Conservation (phyloP, 2,888 invertebrate species). For the Cephus rjabovi region DNA sequence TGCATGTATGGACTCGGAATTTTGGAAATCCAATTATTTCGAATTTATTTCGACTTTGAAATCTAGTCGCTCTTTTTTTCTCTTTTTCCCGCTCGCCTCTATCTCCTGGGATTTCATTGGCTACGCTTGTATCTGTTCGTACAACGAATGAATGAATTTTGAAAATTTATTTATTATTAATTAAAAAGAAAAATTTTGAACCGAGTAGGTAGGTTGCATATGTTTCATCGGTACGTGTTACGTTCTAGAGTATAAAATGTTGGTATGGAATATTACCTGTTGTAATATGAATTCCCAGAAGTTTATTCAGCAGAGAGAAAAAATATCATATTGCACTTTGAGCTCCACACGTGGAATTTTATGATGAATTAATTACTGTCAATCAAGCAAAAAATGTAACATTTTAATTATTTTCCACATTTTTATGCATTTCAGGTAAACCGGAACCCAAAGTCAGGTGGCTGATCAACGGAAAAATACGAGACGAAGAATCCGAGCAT, state of each 20-base stretch:
- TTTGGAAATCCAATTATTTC: not conserved
- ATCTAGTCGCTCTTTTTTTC: no score
- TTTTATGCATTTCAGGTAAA: slow-evolving; percentile 70
- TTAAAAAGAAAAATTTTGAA: no score
- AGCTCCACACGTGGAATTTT: not conserved
- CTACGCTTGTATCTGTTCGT: no score
- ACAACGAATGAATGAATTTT: not conserved
- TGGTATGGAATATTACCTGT: not conserved
- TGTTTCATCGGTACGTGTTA: not conserved
- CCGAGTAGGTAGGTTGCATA: no score
- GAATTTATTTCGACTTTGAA: no score
- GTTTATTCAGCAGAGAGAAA: not conserved
- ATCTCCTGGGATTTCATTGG: no score
- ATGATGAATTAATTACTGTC: not conserved
- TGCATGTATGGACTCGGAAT: not conserved
- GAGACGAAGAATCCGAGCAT: slow-evolving; percentile 86
- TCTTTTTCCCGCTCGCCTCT: no score
- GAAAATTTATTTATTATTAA: no score
- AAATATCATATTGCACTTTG: not conserved
- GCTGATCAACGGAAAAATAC: slow-evolving; percentile 80
- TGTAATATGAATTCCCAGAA: not conserved
- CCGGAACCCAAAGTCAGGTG: slow-evolving; percentile 86
- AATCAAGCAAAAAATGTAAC: not conserved
- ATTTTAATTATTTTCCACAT: not conserved
- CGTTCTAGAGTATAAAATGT: not conserved